Evolutionary conservation across 1,140 invertebrate genomes (phyloP).

Genomic region (Drosophila ficusphila): DNA sequence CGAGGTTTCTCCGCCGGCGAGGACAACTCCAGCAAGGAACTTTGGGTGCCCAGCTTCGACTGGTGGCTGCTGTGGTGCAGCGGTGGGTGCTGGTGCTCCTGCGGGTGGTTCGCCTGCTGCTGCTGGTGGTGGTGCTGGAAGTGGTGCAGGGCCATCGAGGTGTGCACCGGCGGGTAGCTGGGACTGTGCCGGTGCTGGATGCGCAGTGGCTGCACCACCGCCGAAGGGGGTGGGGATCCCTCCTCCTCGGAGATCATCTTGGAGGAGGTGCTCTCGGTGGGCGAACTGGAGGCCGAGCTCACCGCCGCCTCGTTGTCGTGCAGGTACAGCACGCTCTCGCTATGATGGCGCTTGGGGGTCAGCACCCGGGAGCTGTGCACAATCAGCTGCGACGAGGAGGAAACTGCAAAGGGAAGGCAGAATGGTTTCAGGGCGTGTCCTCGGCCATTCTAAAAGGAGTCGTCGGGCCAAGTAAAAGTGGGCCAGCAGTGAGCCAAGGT

Average conservation of each 20-base stretch:
- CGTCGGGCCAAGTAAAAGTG: conserved; percentile 56
- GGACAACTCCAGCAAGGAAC: conserved; percentile 61
- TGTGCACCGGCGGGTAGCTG: conserved; percentile 78
- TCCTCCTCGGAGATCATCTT: conserved; percentile 53
- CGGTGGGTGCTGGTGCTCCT: not conserved
- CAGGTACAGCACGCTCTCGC: conserved; percentile 91
- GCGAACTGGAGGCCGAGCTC: conserved; percentile 3
- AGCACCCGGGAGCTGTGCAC: conserved; percentile 92
- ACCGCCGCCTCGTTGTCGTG: conserved; percentile 77
- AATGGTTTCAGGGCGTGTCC: conserved; percentile 38
- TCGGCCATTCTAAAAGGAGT: conserved; percentile 36
- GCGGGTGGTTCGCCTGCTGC: not conserved
- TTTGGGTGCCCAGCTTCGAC: conserved; percentile 54
- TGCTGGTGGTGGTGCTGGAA: conserved; percentile 49
- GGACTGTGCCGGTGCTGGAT: conserved; percentile 73
- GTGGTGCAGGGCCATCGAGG: conserved; percentile 57
- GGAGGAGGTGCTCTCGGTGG: conserved; percentile 16
- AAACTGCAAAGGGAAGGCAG: conserved; percentile 57
- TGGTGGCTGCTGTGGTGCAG: conserved; percentile 26
- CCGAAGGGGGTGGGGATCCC: not conserved
- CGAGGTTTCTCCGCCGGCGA: conserved; percentile 27
- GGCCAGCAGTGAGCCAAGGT: conserved; percentile 67
- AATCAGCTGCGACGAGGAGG: conserved; percentile 87
- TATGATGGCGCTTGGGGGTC: conserved; percentile 92
- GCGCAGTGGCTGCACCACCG: conserved; percentile 35